Evolutionary conservation across 2,797 vertebrate species (phyloP).

Genomic region (Dicrostonyx torquatus): DNA sequence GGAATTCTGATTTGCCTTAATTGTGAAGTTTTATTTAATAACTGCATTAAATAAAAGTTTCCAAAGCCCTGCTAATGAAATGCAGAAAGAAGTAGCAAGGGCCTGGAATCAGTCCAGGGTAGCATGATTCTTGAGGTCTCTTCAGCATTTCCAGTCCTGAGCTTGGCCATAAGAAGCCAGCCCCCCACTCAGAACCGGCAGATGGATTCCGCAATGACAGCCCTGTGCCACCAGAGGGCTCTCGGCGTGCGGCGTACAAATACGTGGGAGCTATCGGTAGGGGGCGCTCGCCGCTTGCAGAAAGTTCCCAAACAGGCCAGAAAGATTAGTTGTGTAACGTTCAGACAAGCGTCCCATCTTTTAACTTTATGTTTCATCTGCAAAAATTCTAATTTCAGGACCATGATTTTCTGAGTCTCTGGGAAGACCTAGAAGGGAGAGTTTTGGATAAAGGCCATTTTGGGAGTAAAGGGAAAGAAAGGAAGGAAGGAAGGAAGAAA

Average conservation of each 20-base stretch:
- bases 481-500: no score
- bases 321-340: background rate
- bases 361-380: no score
- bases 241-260: background rate
- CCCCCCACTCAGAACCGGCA: background rate
- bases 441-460: background rate
- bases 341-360: background rate
- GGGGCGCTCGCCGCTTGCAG: background rate
- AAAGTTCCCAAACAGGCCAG: background rate
- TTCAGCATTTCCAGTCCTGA: background rate
- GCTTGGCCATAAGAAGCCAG: background rate
- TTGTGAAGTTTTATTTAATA: background rate
- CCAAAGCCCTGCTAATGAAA: background rate
- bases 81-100: accelerated
- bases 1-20: background rate
- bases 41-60: background rate
- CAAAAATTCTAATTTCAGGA: background rate
- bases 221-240: conserved; percentile 59
- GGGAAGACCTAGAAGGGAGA: background rate
- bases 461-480: background rate
- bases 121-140: accelerated
- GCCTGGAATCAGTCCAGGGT: accelerated
- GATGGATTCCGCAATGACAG: background rate
- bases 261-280: background rate
- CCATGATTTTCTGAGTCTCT: background rate